Conservation (phyloP, 2,113 vertebrate genomes). For the Stigmatopora argus region DNA sequence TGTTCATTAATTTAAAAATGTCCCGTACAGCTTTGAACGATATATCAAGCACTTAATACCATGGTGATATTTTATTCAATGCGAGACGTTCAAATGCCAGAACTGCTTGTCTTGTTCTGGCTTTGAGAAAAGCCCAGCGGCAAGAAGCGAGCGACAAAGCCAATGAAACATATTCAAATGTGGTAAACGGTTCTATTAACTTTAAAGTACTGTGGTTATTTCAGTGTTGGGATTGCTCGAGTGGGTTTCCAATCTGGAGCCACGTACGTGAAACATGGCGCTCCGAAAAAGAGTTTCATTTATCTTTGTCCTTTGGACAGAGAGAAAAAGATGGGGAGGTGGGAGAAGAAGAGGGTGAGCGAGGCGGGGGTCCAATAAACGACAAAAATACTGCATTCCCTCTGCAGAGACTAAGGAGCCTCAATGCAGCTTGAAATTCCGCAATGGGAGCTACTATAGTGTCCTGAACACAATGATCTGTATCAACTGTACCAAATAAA, state of each 20-base stretch:
- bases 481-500: constrained; percentile 13
- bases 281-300: constrained; percentile 61
- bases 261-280: constrained; percentile 62
- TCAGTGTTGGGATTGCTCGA: constrained; percentile 62
- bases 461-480: constrained; percentile 17
- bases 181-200: constrained; percentile 68
- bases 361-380: constrained; percentile 18
- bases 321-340: constrained; percentile 24
- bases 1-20: background rate
- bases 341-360: constrained; percentile 21
- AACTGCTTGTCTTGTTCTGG: constrained; percentile 13
- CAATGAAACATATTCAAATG: constrained; percentile 44
- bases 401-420: constrained; percentile 47
- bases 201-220: constrained; percentile 61
- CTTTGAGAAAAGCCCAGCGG: constrained; percentile 26
- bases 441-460: constrained; percentile 31
- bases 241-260: constrained; percentile 67
- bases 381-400: constrained; percentile 61
- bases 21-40: background rate
- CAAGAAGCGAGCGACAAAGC: constrained; percentile 20
- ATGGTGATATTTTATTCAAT: background rate
- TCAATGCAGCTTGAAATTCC: constrained; percentile 33
- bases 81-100: background rate
- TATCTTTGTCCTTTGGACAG: constrained; percentile 61
- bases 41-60: background rate